phyloP scores from a whole-genome alignment of 2,113 vertebrate genomes.

The Lagopus muta region DNA sequence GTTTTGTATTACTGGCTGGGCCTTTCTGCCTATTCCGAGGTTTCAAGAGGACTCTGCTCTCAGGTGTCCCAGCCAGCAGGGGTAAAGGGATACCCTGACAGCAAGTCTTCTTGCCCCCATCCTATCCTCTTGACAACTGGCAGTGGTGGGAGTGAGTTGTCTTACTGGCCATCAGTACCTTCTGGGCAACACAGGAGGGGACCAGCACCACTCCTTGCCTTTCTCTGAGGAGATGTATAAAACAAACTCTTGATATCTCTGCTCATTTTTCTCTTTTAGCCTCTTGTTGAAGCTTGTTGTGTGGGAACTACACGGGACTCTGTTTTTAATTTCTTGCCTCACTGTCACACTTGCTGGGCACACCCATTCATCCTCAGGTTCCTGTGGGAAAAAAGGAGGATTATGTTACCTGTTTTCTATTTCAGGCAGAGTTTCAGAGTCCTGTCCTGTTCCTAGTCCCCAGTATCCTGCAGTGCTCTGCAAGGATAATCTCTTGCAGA shows the following conservation, averaged over 20 bases:
- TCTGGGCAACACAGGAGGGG: neutral
- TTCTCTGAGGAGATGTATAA: neutral
- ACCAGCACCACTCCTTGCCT: neutral
- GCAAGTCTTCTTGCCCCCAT: neutral
- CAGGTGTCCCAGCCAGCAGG: neutral
- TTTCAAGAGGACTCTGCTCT: neutral
- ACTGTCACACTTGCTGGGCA: neutral
- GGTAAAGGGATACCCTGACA: neutral
- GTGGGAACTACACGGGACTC: neutral
- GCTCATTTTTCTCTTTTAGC: neutral
- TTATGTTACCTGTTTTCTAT: constrained; percentile 33
- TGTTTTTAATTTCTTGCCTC: constrained; percentile 20
- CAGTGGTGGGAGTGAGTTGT: neutral
- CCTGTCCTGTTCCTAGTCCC: neutral
- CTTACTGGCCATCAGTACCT: neutral
- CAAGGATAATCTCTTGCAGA: neutral
- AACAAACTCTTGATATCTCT: neutral
- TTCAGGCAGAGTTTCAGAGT: neutral
- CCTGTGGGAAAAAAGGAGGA: neutral
- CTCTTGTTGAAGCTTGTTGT: neutral
- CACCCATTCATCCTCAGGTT: neutral
- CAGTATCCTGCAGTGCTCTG: neutral
- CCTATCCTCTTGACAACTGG: neutral
- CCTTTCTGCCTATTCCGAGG: neutral
- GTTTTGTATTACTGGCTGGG: neutral